These are phyloP conservation scores for Plumapathes pennacea DNA, from an alignment of 92 coral and sea anemone genomes.

Conservation along the genomic window DNA sequence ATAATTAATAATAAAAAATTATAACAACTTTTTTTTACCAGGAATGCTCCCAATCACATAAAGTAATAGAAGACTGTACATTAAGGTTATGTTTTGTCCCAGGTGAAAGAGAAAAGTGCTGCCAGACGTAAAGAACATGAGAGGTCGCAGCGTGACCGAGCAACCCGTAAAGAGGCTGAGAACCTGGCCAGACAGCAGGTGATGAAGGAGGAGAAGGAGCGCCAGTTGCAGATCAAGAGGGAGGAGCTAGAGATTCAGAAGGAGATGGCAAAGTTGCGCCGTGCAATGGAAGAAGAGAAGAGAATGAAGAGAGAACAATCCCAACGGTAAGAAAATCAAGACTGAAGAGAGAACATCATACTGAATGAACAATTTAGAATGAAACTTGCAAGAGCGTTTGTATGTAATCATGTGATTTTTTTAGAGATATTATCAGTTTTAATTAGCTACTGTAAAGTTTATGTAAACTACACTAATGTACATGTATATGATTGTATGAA, in stretches of 20 bases:
- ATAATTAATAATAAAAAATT: too few species aligned
- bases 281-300: constrained; percentile 85
- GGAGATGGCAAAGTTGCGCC: constrained; percentile 86
- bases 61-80: too few species aligned
- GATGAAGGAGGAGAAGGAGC: constrained; percentile 83
- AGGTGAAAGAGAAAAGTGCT: constrained; percentile 91
- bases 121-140: constrained; percentile 69
- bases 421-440: too few species aligned
- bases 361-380: too few species aligned
- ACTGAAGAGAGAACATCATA: too few species aligned
- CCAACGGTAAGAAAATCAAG: constrained; percentile 69
- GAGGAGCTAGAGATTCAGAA: constrained; percentile 83
- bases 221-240: constrained; percentile 51
- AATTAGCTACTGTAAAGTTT: too few species aligned
- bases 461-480: too few species aligned
- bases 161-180: constrained; percentile 85
- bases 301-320: constrained; percentile 57
- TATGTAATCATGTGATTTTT: too few species aligned
- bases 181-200: constrained; percentile 88
- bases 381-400: too few species aligned
- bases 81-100: neutral
- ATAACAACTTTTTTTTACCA: too few species aligned
- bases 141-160: constrained; percentile 61
- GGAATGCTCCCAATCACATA: too few species aligned
- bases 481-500: too few species aligned